Evolutionary conservation across 2,888 invertebrate species (phyloP).

Genomic region (Cosmia trapezina): DNA sequence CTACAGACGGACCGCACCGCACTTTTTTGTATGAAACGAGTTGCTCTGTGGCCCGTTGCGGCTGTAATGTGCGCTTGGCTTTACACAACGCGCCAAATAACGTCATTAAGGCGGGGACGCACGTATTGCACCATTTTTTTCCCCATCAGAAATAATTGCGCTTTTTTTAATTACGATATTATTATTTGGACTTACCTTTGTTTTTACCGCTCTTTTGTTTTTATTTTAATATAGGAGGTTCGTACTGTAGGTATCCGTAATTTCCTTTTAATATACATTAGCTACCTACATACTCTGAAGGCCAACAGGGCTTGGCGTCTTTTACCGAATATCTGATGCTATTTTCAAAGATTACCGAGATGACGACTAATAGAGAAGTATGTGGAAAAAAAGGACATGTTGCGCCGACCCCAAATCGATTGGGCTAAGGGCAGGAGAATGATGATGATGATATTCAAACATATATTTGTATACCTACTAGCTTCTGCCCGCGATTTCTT

Average conservation of each 20-base stretch:
- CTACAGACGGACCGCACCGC: too few relatives aligned
- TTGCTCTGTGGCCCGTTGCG: too few relatives aligned
- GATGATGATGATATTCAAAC: too few relatives aligned
- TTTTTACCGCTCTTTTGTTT: conserved; percentile 41
- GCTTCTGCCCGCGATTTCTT: too few relatives aligned
- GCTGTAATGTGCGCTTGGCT: too few relatives aligned
- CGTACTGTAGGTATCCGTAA: conserved; percentile 6
- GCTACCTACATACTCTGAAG: neutral
- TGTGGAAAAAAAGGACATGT: too few relatives aligned
- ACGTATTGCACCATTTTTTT: conserved; percentile 51
- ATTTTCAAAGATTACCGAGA: too few relatives aligned
- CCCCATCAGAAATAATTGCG: conserved; percentile 50
- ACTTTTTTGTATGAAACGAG: too few relatives aligned
- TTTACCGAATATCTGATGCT: neutral
- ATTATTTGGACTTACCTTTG: conserved; percentile 52
- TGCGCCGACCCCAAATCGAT: too few relatives aligned
- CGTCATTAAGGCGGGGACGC: conserved; percentile 47
- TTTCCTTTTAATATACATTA: conserved; percentile 27
- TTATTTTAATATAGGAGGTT: conserved; percentile 31
- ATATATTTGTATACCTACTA: too few relatives aligned
- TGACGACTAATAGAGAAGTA: too few relatives aligned
- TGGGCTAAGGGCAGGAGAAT: too few relatives aligned
- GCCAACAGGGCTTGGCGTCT: neutral
- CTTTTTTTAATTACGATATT: conserved; percentile 51
- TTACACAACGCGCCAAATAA: conserved; percentile 16